Percentiles rank a stretch among this genome's conserved stretches.
phyloP scores from a whole-genome alignment of 2,113 vertebrate genomes.

The Eudorcas thomsonii region DNA sequence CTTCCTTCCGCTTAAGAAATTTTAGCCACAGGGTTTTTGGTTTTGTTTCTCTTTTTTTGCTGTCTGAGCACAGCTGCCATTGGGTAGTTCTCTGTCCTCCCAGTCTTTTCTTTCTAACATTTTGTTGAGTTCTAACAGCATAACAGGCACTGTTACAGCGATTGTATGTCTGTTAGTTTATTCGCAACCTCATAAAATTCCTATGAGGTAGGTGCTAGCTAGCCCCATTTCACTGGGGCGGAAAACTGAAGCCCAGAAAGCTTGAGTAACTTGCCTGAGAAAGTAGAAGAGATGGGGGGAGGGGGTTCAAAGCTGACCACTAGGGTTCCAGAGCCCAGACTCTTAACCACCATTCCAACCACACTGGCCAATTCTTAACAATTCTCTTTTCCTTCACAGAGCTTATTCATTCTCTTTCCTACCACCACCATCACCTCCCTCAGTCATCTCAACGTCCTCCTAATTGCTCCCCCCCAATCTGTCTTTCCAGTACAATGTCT shows the following conservation, averaged over 20 bases:
- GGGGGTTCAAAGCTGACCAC: neutral
- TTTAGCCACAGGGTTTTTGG: neutral
- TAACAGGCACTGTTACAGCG: neutral
- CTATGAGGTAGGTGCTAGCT: neutral
- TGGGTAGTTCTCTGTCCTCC: neutral
- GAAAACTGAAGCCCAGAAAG: neutral
- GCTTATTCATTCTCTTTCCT: neutral
- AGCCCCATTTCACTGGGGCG: neutral
- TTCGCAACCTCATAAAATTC: neutral
- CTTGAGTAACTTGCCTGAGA: neutral
- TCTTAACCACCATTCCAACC: neutral
- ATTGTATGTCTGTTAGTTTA: neutral
- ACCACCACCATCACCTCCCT: neutral
- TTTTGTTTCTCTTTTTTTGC: neutral
- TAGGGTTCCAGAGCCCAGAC: neutral
- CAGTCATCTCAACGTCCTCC: neutral
- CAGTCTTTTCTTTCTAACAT: neutral
- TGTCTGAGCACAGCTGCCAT: neutral
- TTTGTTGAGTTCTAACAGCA: neutral
- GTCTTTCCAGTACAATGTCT: neutral
- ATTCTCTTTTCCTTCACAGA: neutral
- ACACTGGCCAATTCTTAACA: neutral
- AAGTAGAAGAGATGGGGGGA: neutral
- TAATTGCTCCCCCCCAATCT: too few species aligned
- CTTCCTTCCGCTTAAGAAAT: constrained; percentile 19